These are phyloP conservation scores for Oscheius myriophilus DNA, from an alignment of 2,888 invertebrate species.

Conservation along the genomic window DNA sequence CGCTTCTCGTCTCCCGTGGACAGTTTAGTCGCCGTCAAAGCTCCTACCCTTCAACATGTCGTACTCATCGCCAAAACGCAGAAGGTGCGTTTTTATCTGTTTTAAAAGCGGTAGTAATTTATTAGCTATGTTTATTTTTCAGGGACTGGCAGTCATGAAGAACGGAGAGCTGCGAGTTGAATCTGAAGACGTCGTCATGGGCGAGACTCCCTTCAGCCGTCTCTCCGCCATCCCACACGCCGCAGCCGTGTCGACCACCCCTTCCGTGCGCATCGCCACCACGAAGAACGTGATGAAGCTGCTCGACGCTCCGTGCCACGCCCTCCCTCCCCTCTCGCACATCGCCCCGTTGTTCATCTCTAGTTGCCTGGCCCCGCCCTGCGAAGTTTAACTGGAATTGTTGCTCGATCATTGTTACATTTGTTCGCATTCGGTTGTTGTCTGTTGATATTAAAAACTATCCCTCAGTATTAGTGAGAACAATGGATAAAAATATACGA, in stretches of 20 bases:
- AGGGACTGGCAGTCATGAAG: conserved; percentile 20
- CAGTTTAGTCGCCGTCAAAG: conserved; percentile 5
- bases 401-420: not conserved
- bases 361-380: conserved; percentile 47
- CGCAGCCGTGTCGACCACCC: not conserved
- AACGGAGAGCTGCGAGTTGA: not conserved
- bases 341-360: conserved; percentile 57
- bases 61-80: conserved; percentile 24
- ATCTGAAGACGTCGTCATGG: not conserved
- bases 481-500: too few species aligned
- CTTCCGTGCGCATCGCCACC: not conserved
- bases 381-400: conserved; percentile 1
- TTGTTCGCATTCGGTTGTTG: conserved; percentile 1
- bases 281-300: conserved; percentile 35
- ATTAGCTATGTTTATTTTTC: not conserved
- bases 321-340: conserved; percentile 58
- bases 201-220: conserved; percentile 25
- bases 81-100: conserved; percentile 12
- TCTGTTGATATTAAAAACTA: conserved; percentile 3
- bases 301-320: conserved; percentile 55
- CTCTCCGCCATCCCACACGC: conserved; percentile 5
- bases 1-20: conserved; percentile 18
- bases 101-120: too few species aligned
- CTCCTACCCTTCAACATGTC: not conserved
- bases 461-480: too few species aligned